Conservation (phyloP, 1,140 invertebrate species). For the Trichogramma pretiosum region DNA sequence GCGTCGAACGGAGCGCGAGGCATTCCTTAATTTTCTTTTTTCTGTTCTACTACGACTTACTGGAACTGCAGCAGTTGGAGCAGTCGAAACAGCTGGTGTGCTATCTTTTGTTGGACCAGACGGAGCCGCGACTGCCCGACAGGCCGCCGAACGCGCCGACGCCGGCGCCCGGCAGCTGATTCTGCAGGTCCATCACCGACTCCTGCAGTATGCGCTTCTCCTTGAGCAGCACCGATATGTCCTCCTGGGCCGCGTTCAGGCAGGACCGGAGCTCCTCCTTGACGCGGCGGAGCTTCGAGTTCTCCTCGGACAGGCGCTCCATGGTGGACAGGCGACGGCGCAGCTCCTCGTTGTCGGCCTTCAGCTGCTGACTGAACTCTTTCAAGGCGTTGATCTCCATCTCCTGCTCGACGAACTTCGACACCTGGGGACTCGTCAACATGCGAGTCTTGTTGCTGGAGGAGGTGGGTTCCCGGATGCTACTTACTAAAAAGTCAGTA, state of each 20-base stretch:
- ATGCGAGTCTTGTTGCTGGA: too few species aligned
- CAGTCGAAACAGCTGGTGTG: slow-evolving; percentile 56
- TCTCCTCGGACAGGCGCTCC: slow-evolving; percentile 56
- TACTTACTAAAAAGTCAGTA: too few species aligned
- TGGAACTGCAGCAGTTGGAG: slow-evolving; percentile 49
- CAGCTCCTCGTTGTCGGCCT: slow-evolving; percentile 57
- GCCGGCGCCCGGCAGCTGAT: slow-evolving; percentile 37
- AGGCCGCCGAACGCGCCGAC: slow-evolving; percentile 23
- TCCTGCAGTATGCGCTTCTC: slow-evolving; percentile 68
- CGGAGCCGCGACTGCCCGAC: slow-evolving; percentile 35
- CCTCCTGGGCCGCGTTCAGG: slow-evolving; percentile 59
- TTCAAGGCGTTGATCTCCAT: slow-evolving; percentile 44
- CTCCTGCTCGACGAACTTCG: slow-evolving; percentile 34
- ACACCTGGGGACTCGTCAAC: too few species aligned
- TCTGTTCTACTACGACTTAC: slow-evolving; percentile 14
- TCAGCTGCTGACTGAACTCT: slow-evolving; percentile 47
- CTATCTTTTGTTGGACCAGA: slow-evolving; percentile 55
- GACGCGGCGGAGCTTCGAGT: slow-evolving; percentile 48
- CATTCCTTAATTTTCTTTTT: too few species aligned
- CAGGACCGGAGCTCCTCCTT: slow-evolving; percentile 57
- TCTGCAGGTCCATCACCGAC: slow-evolving; percentile 56
- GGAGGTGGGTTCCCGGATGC: too few species aligned
- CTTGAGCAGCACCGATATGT: slow-evolving; percentile 57
- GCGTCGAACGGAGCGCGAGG: too few species aligned
- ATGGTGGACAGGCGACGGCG: slow-evolving; percentile 50